These are phyloP conservation scores for Helogale parvula DNA, from an alignment of 2,113 vertebrate genomes.

Conservation along the genomic window DNA sequence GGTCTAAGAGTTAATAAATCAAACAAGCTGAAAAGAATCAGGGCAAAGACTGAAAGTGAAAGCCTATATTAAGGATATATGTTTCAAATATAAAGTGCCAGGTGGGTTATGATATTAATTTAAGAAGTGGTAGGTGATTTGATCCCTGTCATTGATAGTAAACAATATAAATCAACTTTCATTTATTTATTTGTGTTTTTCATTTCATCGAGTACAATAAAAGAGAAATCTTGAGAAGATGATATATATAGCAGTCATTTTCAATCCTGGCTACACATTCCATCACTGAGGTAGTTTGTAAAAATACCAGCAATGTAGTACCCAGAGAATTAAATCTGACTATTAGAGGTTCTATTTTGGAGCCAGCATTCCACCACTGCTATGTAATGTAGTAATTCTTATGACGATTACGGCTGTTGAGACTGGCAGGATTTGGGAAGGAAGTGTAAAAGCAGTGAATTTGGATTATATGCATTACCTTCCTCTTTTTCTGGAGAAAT, in stretches of 20 bases:
- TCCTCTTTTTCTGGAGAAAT: conserved; percentile 20
- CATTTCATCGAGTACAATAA: background rate
- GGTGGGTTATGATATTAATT: background rate
- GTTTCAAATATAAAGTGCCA: background rate
- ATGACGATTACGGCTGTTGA: background rate
- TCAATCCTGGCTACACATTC: background rate
- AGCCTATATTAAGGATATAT: background rate
- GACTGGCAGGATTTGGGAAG: background rate
- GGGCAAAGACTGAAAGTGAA: background rate
- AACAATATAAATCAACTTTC: background rate
- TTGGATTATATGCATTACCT: background rate
- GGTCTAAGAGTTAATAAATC: background rate
- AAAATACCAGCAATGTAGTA: conserved; percentile 3
- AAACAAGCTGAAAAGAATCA: background rate
- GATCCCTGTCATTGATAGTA: background rate
- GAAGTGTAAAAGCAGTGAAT: background rate
- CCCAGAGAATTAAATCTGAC: conserved; percentile 10
- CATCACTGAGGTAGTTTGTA: background rate
- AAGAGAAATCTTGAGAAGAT: background rate
- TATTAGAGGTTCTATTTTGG: conserved; percentile 5
- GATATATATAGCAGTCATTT: background rate
- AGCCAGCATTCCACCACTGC: background rate
- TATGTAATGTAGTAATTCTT: background rate
- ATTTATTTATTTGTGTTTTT: background rate
- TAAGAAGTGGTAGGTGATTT: background rate